phyloP scores from a whole-genome alignment of 2,888 invertebrate species.

The Candidula unifasciata region DNA sequence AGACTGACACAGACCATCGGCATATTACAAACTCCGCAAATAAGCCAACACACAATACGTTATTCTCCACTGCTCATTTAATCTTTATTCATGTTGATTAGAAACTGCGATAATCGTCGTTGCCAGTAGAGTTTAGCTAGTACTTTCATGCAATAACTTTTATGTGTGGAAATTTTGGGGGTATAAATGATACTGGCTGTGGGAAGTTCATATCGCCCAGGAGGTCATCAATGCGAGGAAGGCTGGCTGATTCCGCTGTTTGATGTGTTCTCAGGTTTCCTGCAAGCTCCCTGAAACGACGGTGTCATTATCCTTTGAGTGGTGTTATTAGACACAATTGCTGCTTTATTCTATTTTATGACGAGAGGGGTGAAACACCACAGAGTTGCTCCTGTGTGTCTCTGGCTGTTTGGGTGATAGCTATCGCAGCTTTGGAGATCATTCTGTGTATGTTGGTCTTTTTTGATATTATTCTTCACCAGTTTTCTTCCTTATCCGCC shows the following conservation, averaged over 20 bases:
- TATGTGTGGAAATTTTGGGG: background rate
- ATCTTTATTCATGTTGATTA: conserved; percentile 5
- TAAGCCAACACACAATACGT: background rate
- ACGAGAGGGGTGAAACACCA: background rate
- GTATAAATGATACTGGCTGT: background rate
- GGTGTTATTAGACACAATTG: conserved; percentile 30
- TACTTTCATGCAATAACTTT: conserved; percentile 22
- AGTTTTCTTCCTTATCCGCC: too few species aligned
- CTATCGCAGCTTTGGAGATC: background rate
- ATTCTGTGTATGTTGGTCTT: too few species aligned
- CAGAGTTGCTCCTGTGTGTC: background rate
- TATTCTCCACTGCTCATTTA: background rate
- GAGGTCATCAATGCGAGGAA: background rate
- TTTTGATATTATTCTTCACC: too few species aligned
- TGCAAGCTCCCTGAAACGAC: background rate
- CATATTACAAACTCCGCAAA: too few species aligned
- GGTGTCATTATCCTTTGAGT: conserved; percentile 24
- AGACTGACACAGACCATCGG: too few species aligned
- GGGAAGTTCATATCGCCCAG: background rate
- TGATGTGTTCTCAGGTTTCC: conserved; percentile 21
- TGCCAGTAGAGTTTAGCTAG: background rate
- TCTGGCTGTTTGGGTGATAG: background rate
- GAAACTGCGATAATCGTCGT: background rate
- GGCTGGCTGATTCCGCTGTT: background rate
- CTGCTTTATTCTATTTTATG: conserved; percentile 16